A percentile compares a stretch with the other conserved stretches of the same genome.
These are phyloP conservation scores for Chalcis sispes DNA, from an alignment of 2,888 invertebrate genomes.

Conservation along the genomic window DNA sequence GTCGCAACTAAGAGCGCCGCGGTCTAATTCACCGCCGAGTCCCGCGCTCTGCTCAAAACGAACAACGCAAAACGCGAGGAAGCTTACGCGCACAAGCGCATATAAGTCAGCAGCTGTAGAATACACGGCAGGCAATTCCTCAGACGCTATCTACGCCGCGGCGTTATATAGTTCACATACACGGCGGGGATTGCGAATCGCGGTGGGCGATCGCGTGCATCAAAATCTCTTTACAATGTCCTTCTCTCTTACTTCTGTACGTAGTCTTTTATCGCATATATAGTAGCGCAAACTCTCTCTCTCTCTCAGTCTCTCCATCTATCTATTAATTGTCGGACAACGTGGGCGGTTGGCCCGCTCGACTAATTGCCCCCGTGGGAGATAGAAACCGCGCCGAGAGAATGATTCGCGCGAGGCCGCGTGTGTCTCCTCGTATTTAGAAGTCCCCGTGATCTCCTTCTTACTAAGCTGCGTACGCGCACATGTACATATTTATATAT, in stretches of 20 bases:
- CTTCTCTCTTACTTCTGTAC: no score
- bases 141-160: slow-evolving; percentile 22
- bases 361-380: slow-evolving; percentile 70
- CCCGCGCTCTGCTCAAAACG: neutral
- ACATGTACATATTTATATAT: no score
- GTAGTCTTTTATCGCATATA: no score
- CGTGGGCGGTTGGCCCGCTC: slow-evolving; percentile 72
- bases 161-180: slow-evolving; percentile 1
- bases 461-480: neutral
- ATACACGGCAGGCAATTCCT: slow-evolving; percentile 33
- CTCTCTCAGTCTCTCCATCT: slow-evolving; percentile 50
- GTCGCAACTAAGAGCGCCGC: no score
- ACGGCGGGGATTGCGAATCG: slow-evolving; percentile 15
- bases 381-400: slow-evolving; percentile 63
- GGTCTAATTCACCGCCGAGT: neutral
- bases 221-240: no score
- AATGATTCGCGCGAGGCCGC: slow-evolving; percentile 34
- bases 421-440: neutral
- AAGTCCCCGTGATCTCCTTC: neutral
- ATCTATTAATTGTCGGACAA: slow-evolving; percentile 73
- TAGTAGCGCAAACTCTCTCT: no score
- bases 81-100: slow-evolving; percentile 40
- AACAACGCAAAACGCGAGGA: neutral
- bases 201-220: slow-evolving; percentile 46
- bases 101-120: slow-evolving; percentile 38